These are phyloP conservation scores for Struthidea cinerea DNA, from an alignment of 2,113 vertebrate species.

Conservation along the genomic window DNA sequence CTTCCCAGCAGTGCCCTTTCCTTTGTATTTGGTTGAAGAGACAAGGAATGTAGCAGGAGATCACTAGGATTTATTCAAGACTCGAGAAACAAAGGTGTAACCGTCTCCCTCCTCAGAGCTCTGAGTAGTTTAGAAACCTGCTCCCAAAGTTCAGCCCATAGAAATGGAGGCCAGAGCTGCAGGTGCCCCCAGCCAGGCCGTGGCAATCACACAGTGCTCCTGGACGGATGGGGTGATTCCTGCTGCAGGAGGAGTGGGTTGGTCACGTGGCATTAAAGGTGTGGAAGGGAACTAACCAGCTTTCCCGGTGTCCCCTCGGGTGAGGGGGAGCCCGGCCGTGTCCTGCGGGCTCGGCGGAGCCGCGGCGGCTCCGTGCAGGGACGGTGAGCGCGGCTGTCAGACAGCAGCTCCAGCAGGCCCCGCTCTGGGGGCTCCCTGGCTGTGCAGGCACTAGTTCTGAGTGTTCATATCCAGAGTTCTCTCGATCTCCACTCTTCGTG, in stretches of 20 bases:
- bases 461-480: conserved; percentile 78
- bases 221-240: background rate
- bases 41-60: background rate
- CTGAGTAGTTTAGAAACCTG: background rate
- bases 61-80: background rate
- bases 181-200: background rate
- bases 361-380: background rate
- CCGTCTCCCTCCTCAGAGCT: background rate
- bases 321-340: background rate
- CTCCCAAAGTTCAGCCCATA: background rate
- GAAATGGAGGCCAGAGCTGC: background rate
- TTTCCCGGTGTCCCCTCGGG: background rate
- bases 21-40: background rate
- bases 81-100: background rate
- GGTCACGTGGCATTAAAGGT: background rate
- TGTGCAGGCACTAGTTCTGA: conserved; percentile 74
- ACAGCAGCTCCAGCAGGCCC: conserved; percentile 39
- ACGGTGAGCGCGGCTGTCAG: background rate
- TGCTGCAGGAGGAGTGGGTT: background rate
- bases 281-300: background rate
- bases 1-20: background rate
- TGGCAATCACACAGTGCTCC: background rate
- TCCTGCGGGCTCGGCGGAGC: background rate
- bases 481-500: conserved; percentile 80
- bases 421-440: conserved; percentile 59